phyloP scores from a whole-genome alignment of 2,113 vertebrate genomes.

The Tenebrosternarchus preto region DNA sequence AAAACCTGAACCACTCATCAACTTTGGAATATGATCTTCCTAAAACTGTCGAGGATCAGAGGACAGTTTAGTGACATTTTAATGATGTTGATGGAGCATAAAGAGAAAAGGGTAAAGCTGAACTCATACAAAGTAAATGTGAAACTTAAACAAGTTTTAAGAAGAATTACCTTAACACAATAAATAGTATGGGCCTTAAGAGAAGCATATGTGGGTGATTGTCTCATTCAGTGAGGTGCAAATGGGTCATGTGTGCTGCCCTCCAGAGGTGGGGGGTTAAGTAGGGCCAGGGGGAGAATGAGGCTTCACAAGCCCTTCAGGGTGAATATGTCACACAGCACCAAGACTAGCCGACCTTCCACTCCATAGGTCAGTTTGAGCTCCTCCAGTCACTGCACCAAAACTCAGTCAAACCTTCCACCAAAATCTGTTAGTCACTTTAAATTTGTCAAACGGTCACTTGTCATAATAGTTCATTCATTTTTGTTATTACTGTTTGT shows the following conservation, averaged over 20 bases:
- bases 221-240: conserved; percentile 31
- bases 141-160: neutral
- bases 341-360: conserved; percentile 11
- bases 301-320: conserved; percentile 22
- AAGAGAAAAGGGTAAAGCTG: neutral
- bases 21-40: neutral
- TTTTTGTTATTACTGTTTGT: neutral
- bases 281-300: conserved; percentile 48
- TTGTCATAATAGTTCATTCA: conserved; percentile 22
- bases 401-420: conserved; percentile 15
- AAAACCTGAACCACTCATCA: neutral
- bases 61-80: neutral
- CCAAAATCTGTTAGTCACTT: conserved; percentile 24
- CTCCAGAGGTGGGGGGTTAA: conserved; percentile 42
- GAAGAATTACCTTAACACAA: neutral
- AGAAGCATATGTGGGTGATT: conserved; percentile 34
- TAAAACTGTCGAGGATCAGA: neutral
- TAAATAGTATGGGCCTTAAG: neutral
- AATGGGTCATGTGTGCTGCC: conserved; percentile 11
- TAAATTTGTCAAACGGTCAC: neutral
- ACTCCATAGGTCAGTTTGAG: conserved; percentile 34
- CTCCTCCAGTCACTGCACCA: conserved; percentile 12
- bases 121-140: neutral
- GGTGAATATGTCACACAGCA: conserved; percentile 38
- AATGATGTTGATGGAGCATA: no score